Evolutionary conservation across 2,113 vertebrate genomes (phyloP).

Genomic region (Columba janthina): DNA sequence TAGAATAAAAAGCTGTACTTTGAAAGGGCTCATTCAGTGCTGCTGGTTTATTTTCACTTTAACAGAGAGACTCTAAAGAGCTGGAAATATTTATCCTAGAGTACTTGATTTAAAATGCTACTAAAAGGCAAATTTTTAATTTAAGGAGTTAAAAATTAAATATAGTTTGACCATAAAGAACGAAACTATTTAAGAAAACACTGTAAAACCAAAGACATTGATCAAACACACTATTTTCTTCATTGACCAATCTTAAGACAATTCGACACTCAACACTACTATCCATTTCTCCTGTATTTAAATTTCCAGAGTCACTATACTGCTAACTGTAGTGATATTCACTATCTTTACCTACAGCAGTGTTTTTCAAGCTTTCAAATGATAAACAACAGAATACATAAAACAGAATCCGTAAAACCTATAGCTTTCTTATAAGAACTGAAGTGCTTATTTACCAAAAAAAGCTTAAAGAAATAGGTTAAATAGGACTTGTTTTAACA

Average conservation of each 20-base stretch:
- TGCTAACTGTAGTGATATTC: not conserved
- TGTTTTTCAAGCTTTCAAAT: not conserved
- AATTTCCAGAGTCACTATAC: not conserved
- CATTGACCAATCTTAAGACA: constrained; percentile 29
- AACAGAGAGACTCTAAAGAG: constrained; percentile 21
- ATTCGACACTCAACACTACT: not conserved
- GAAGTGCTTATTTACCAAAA: not conserved
- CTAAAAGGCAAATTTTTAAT: constrained; percentile 30
- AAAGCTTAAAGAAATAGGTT: not conserved
- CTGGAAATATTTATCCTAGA: constrained; percentile 35
- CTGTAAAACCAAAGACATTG: constrained; percentile 5
- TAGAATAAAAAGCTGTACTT: constrained; percentile 35
- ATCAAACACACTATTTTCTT: constrained; percentile 30
- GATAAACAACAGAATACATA: not conserved
- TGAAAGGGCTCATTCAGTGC: constrained; percentile 13
- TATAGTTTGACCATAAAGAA: constrained; percentile 52
- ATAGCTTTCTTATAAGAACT: not conserved
- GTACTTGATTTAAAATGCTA: constrained; percentile 60
- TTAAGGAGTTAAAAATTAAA: too few relatives aligned
- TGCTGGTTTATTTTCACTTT: constrained; percentile 27
- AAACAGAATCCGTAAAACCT: not conserved
- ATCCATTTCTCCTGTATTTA: not conserved
- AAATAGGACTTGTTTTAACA: not conserved
- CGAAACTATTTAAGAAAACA: constrained; percentile 37
- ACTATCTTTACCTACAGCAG: not conserved